These are phyloP conservation scores for Anguilla anguilla DNA, from an alignment of 2,797 vertebrate species.

Conservation along the genomic window DNA sequence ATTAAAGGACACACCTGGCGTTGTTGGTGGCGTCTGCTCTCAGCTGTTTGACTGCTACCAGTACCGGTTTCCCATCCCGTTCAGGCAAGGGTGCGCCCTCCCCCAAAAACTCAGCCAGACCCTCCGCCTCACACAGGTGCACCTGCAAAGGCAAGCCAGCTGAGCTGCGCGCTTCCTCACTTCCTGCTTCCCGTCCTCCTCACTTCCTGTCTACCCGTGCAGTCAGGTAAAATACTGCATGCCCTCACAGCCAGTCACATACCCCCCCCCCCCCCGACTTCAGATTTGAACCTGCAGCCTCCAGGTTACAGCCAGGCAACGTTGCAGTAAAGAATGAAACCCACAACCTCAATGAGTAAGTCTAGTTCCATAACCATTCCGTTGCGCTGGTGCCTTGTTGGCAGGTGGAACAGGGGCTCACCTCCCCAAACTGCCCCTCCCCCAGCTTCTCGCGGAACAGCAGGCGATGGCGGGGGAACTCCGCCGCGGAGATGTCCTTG, in stretches of 20 bases:
- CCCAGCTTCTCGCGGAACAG: conserved; percentile 90
- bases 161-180: not conserved
- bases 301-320: too few relatives aligned
- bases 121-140: conserved; percentile 79
- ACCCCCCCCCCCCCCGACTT: too few relatives aligned
- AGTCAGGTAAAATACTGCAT: not conserved
- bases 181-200: not conserved
- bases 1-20: conserved; percentile 70
- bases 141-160: conserved; percentile 63
- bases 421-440: conserved; percentile 88
- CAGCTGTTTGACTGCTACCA: conserved; percentile 83
- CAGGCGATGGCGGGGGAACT: conserved; percentile 84
- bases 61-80: conserved; percentile 62
- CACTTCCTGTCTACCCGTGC: not conserved
- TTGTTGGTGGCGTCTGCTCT: conserved; percentile 78
- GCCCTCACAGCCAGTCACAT: not conserved
- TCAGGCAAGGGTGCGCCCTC: conserved; percentile 69
- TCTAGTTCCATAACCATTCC: too few relatives aligned
- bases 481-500: conserved; percentile 85
- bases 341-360: too few relatives aligned
- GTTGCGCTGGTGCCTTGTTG: too few relatives aligned
- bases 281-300: not conserved
- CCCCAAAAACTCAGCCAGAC: conserved; percentile 74
- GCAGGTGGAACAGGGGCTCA: conserved; percentile 43
- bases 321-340: too few relatives aligned